Evolutionary conservation across 2,797 vertebrate genomes (phyloP).

Genomic region (Moxostoma hubbsi): DNA sequence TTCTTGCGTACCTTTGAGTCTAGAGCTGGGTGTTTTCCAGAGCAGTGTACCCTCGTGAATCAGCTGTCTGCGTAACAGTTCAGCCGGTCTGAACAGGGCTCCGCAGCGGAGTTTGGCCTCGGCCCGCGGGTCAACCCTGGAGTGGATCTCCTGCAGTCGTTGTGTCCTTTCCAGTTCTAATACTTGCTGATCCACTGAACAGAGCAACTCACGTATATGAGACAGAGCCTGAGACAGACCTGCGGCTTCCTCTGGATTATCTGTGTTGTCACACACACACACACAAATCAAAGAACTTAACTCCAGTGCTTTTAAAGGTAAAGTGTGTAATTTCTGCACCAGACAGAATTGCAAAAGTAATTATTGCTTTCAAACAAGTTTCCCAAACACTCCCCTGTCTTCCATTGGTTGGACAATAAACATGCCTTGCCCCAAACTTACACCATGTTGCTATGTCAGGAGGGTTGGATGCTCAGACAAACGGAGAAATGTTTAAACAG

Average conservation of each 20-base stretch:
- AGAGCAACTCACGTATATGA: conserved; percentile 84
- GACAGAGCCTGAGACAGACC: conserved; percentile 75
- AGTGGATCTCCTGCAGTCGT: conserved; percentile 87
- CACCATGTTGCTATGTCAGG: too few species aligned
- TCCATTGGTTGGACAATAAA: too few species aligned
- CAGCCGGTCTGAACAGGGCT: conserved; percentile 82
- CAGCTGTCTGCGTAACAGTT: conserved; percentile 85
- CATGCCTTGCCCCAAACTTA: too few species aligned
- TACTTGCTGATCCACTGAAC: conserved; percentile 86
- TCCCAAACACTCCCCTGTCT: too few species aligned
- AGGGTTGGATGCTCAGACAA: too few species aligned
- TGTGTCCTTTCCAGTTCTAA: conserved; percentile 84
- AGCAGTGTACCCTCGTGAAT: conserved; percentile 86
- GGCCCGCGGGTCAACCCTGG: conserved; percentile 82
- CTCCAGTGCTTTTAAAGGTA: too few species aligned
- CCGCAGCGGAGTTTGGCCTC: conserved; percentile 74
- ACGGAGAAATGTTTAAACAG: too few species aligned
- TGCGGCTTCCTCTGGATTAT: conserved; percentile 80
- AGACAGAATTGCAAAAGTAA: too few species aligned
- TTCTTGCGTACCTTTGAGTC: conserved; percentile 83
- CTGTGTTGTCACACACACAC: conserved; percentile 64
- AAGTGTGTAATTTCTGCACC: too few species aligned
- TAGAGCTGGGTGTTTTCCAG: conserved; percentile 84
- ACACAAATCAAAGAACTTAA: background rate
- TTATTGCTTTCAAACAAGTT: too few species aligned